A percentile compares a stretch with the other conserved stretches of the same genome.
Conservation (phyloP, 2,888 invertebrate species). For the Acronicta leporina region DNA sequence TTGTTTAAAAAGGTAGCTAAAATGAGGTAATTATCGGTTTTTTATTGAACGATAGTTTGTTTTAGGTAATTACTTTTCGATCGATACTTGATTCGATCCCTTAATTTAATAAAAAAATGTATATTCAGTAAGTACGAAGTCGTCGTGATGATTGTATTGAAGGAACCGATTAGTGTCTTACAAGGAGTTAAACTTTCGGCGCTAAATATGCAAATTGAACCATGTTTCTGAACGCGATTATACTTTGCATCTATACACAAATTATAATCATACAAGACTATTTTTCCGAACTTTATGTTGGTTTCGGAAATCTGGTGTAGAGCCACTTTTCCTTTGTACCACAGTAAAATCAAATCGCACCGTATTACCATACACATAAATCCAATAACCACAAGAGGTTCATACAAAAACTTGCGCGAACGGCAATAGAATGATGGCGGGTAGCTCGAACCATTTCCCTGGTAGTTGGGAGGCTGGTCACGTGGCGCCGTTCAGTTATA, state of each 20-base stretch:
- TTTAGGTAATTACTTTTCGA: background rate
- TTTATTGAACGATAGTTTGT: conserved; percentile 5
- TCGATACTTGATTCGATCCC: background rate
- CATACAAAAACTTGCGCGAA: conserved; percentile 19
- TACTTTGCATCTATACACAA: too few species aligned
- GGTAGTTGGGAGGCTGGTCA: conserved; percentile 68
- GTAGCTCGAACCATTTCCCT: conserved; percentile 54
- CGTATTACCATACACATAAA: conserved; percentile 13
- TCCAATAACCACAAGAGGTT: conserved; percentile 16
- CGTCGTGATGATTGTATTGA: background rate
- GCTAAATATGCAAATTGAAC: too few species aligned
- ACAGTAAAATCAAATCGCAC: background rate
- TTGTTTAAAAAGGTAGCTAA: conserved; percentile 38
- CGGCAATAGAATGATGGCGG: conserved; percentile 32
- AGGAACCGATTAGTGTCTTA: background rate
- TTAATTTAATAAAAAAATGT: too few species aligned
- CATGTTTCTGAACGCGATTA: too few species aligned
- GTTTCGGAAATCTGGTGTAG: background rate
- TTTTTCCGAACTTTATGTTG: too few species aligned
- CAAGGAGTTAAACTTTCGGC: too few species aligned
- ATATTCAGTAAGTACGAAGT: too few species aligned
- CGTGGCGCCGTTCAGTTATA: conserved; percentile 77
- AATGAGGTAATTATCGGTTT: conserved; percentile 33
- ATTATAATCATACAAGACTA: too few species aligned
- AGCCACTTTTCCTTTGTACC: background rate